Evolutionary conservation across 2,113 vertebrate genomes (phyloP).

Genomic region (Heteronetta atricapilla): DNA sequence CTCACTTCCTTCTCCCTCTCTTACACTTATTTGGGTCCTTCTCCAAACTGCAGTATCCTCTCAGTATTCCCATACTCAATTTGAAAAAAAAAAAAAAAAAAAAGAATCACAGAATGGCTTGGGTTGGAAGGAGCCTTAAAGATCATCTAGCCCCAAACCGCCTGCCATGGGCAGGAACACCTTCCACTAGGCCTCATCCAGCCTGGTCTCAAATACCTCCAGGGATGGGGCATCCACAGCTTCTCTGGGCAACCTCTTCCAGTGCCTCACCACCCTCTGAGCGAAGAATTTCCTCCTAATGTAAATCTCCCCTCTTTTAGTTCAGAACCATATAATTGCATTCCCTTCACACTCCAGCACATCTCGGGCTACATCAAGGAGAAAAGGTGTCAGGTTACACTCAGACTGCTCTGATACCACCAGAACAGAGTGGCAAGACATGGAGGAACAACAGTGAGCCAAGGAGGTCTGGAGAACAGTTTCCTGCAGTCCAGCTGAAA

Average conservation of each 20-base stretch:
- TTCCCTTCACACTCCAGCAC: neutral
- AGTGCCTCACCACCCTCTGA: too few species aligned
- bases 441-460: neutral
- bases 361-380: neutral
- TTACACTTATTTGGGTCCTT: neutral
- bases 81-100: too few species aligned
- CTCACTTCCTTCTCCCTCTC: neutral
- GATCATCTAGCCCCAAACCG: too few species aligned
- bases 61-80: neutral
- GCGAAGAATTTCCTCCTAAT: too few species aligned
- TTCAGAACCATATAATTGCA: too few species aligned
- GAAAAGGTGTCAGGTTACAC: neutral
- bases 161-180: too few species aligned
- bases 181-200: too few species aligned
- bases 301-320: too few species aligned
- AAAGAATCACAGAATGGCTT: neutral
- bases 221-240: too few species aligned
- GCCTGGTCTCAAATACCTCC: too few species aligned
- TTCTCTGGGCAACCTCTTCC: too few species aligned
- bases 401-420: fast-evolving
- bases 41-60: neutral
- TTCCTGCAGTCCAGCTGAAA: neutral
- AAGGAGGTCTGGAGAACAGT: neutral
- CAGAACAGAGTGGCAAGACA: fast-evolving
- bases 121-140: too few species aligned